Percentiles rank a stretch among this genome's conserved stretches.
Evolutionary conservation across 2,113 vertebrate species (phyloP).

Genomic region (Parotia lawesii): DNA sequence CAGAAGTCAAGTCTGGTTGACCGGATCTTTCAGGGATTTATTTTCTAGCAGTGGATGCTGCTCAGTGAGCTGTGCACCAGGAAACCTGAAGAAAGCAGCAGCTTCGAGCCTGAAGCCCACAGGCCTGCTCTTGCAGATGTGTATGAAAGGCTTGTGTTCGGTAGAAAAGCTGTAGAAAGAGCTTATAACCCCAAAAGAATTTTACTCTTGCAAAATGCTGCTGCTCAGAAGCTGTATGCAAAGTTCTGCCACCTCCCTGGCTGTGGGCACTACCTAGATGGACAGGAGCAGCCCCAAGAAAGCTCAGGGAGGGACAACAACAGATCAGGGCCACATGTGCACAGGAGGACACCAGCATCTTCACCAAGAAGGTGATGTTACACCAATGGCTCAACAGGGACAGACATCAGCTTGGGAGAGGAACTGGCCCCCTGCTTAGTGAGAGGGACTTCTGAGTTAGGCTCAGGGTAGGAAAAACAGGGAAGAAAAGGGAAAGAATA

Average conservation of each 20-base stretch:
- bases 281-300: not conserved
- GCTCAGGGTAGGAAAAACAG: not conserved
- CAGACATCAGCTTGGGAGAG: not conserved
- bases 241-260: not conserved
- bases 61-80: not conserved
- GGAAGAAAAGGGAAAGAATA: not conserved
- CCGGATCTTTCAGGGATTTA: fast-evolving
- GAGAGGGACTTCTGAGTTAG: not conserved
- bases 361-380: not conserved
- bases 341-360: not conserved
- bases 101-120: not conserved
- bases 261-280: not conserved
- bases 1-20: fast-evolving
- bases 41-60: not conserved
- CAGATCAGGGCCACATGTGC: fast-evolving
- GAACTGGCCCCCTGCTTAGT: not conserved
- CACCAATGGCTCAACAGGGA: fast-evolving
- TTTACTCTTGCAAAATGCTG: not conserved
- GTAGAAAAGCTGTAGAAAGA: not conserved
- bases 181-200: not conserved
- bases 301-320: not conserved
- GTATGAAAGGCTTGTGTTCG: not conserved
- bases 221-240: not conserved
- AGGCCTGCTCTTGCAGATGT: not conserved
- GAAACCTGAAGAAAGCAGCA: not conserved